Conservation (phyloP, 2,888 invertebrate genomes). For the Lepidonotus clava region DNA sequence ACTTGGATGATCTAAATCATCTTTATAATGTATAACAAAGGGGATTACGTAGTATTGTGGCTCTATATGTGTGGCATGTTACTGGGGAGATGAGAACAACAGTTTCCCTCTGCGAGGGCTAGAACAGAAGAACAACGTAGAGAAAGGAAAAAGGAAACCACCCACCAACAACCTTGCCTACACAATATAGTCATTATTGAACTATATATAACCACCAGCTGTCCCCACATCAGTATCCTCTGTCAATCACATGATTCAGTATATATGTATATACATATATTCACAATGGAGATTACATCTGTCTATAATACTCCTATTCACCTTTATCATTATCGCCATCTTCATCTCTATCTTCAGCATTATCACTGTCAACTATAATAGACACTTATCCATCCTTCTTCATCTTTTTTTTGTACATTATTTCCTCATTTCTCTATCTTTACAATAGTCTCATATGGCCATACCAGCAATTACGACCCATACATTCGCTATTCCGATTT, state of each 20-base stretch:
- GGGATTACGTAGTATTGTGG: neutral
- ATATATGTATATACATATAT: neutral
- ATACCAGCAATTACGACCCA: no score
- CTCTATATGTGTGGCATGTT: neutral
- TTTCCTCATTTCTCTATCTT: no score
- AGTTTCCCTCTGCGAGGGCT: neutral
- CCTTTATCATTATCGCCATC: no score
- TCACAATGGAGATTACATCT: neutral
- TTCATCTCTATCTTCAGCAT: no score
- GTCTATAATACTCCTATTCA: no score
- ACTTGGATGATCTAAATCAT: constrained; percentile 20
- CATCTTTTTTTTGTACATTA: no score
- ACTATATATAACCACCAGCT: neutral
- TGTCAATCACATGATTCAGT: neutral
- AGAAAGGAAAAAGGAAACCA: neutral
- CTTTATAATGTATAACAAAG: neutral
- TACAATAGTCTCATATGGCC: no score
- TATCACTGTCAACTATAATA: no score
- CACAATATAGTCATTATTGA: neutral
- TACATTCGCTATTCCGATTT: neutral
- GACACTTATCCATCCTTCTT: no score
- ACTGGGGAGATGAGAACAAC: constrained; percentile 8
- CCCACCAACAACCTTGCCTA: neutral
- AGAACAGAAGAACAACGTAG: neutral
- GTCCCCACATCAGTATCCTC: neutral